phyloP scores from a whole-genome alignment of 2,797 vertebrate genomes.

The Fundulus diaphanus region DNA sequence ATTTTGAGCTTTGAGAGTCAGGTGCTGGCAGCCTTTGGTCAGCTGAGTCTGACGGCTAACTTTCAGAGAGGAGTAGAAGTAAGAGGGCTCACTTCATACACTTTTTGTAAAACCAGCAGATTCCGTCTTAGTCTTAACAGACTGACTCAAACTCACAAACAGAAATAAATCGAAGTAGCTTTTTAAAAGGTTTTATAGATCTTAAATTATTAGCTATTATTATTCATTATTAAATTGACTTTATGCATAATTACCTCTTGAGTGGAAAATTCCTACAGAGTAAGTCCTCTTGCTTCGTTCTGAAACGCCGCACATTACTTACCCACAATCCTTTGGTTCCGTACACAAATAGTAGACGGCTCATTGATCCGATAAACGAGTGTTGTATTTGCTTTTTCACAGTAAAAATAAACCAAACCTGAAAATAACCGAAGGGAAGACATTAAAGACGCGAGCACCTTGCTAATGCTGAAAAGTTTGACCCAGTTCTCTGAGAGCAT shows the following conservation, averaged over 20 bases:
- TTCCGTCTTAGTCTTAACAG: not conserved
- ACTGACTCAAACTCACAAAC: rapidly evolving
- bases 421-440: not conserved
- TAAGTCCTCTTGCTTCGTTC: not conserved
- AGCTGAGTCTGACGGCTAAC: slow-evolving; percentile 54
- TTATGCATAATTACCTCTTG: not conserved
- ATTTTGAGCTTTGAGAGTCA: not conserved
- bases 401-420: not conserved
- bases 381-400: not conserved
- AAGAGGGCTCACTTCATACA: not conserved
- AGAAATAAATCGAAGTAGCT: rapidly evolving
- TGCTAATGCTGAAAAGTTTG: not conserved
- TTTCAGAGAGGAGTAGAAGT: not conserved
- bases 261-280: not conserved
- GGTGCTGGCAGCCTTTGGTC: slow-evolving; percentile 9
- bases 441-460: not conserved
- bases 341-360: slow-evolving; percentile 35
- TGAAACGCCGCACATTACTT: not conserved
- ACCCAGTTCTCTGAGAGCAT: not conserved
- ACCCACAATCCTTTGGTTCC: slow-evolving; percentile 45
- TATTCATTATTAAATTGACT: too few relatives aligned
- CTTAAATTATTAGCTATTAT: too few relatives aligned
- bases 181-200: not conserved
- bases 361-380: not conserved
- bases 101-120: slow-evolving; percentile 5